These are phyloP conservation scores for Lasioglossum lativentre DNA, from an alignment of 2,888 invertebrate species.

Conservation along the genomic window DNA sequence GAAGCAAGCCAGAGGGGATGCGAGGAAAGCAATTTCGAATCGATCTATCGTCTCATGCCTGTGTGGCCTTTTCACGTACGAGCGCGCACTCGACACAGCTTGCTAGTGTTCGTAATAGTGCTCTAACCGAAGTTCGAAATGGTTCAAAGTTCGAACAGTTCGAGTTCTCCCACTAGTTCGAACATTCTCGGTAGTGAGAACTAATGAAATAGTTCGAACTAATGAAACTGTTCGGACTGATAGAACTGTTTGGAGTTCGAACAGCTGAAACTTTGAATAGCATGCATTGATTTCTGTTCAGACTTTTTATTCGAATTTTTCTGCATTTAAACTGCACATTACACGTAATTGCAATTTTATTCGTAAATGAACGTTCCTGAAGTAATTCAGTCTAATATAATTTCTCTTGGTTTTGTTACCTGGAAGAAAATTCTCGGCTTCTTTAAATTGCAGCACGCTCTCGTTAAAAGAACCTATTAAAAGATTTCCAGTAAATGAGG, in stretches of 20 bases:
- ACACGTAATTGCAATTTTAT: neutral
- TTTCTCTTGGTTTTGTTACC: neutral
- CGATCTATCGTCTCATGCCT: conserved; percentile 43
- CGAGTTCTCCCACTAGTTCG: neutral
- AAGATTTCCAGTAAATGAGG: neutral
- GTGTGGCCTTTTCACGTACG: neutral
- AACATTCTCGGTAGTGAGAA: neutral
- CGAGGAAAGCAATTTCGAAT: conserved; percentile 57
- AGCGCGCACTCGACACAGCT: neutral
- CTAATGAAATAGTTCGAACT: neutral
- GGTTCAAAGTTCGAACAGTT: neutral
- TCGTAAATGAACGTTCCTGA: neutral
- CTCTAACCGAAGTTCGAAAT: neutral
- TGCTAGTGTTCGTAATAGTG: neutral
- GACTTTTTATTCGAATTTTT: neutral
- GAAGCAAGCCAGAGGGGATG: neutral
- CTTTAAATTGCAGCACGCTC: neutral
- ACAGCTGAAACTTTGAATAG: neutral
- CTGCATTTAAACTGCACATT: too few relatives aligned
- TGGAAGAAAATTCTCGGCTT: neutral
- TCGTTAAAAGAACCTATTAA: neutral
- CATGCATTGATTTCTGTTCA: neutral
- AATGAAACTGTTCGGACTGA: neutral
- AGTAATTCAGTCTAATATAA: neutral
- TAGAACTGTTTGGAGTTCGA: neutral